Percentiles rank a stretch among this genome's conserved stretches.
Evolutionary conservation across 2,888 invertebrate species (phyloP).

Genomic region (Dugesia japonica): DNA sequence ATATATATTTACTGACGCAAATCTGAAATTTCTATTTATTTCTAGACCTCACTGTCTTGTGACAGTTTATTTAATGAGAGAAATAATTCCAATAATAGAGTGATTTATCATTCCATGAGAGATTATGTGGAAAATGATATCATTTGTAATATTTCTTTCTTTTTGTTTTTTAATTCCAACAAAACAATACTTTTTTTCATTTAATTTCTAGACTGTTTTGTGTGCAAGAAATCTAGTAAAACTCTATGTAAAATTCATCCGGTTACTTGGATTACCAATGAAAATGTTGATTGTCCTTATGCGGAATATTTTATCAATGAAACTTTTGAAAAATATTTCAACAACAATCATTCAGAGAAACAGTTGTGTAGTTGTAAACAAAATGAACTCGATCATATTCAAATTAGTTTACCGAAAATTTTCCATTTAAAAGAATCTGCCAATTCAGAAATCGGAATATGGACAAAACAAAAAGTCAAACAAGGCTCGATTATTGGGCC

Average conservation of each 20-base stretch:
- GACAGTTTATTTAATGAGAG: too few species aligned
- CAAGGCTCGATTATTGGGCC: neutral
- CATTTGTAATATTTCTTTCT: too few species aligned
- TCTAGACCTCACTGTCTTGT: too few species aligned
- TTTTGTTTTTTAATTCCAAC: too few species aligned
- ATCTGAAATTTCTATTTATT: too few species aligned
- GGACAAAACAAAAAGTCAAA: neutral
- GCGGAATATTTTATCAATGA: neutral
- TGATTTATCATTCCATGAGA: too few species aligned
- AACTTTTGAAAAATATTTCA: neutral
- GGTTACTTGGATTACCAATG: neutral
- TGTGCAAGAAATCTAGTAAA: neutral
- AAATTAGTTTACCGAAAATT: neutral
- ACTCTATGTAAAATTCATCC: neutral
- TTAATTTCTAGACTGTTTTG: conserved; percentile 1
- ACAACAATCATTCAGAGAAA: neutral
- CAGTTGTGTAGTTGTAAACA: neutral
- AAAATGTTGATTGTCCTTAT: neutral
- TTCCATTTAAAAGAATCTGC: neutral
- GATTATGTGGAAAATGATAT: too few species aligned
- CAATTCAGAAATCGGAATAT: neutral
- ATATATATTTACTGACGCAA: too few species aligned
- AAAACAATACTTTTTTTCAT: neutral
- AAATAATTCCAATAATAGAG: too few species aligned
- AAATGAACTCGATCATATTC: neutral